These are phyloP conservation scores for Chamaedrilus cognettii DNA, from an alignment of 2,888 invertebrate genomes.

Conservation along the genomic window DNA sequence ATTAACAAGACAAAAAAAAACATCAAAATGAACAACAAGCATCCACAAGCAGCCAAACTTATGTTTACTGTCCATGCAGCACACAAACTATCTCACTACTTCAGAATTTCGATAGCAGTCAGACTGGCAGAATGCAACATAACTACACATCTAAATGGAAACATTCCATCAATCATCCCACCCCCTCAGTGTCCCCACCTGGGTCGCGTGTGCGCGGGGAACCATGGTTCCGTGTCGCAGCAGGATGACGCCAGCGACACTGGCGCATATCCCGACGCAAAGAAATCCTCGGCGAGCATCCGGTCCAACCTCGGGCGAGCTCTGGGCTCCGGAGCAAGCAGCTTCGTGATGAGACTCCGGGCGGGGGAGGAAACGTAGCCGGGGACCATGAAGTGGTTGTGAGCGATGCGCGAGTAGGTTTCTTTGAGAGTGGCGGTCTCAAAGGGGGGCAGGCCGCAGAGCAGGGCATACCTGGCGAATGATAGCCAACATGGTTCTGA, in stretches of 20 bases:
- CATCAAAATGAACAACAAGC: too few relatives aligned
- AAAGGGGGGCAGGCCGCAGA: slow-evolving; percentile 67
- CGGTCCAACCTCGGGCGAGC: slow-evolving; percentile 78
- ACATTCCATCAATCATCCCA: too few relatives aligned
- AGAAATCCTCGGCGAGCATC: slow-evolving; percentile 73
- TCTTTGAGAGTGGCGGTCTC: slow-evolving; percentile 66
- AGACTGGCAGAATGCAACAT: too few relatives aligned
- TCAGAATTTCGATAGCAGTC: too few relatives aligned
- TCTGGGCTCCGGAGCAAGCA: slow-evolving; percentile 79
- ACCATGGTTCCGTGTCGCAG: slow-evolving; percentile 62
- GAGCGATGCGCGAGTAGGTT: slow-evolving; percentile 64
- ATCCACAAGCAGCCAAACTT: too few relatives aligned
- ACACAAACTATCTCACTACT: too few relatives aligned
- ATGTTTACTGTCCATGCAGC: too few relatives aligned
- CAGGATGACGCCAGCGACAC: slow-evolving; percentile 61
- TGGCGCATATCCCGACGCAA: slow-evolving; percentile 62
- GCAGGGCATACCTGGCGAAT: slow-evolving; percentile 64
- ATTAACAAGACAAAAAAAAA: too few relatives aligned
- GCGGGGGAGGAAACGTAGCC: slow-evolving; percentile 58
- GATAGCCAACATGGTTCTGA: too few relatives aligned
- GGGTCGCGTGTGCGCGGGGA: slow-evolving; percentile 35
- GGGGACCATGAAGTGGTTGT: slow-evolving; percentile 61
- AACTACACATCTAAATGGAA: too few relatives aligned
- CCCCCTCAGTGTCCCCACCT: too few relatives aligned
- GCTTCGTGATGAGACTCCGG: slow-evolving; percentile 67